Base-by-base conservation (phyloP, 2,113 vertebrate genomes). In the Thunnus maccoyii region DNA sequence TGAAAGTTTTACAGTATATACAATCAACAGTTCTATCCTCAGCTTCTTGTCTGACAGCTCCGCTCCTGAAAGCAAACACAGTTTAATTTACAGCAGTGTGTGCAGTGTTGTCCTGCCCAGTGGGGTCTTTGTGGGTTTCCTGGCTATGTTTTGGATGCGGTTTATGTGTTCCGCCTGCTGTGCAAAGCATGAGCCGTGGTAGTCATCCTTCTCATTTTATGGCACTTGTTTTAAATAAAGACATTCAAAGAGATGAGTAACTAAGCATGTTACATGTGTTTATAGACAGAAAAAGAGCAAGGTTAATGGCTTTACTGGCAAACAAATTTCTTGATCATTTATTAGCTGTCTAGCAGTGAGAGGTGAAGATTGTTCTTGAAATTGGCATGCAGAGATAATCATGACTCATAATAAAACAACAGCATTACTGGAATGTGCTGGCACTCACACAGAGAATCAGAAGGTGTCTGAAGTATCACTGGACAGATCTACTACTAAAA, bases 121-220 rank as follows among this genome's bases (percentile, higher is more conserved):
- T 82, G 89, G 86, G 85, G 88, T 92, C 87, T 89, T 90, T 90
- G 89, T 88, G 92, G 89, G 58, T 92, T 92, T 92, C 88, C 81
- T 83, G 84, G 78, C 87, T 86, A 75, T 82, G 73, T 86, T 66
- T 90, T 86, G 82, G 80, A 88, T 90, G 83, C 81, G 88, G 87
- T 93, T 92, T 86, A 86, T 89, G 86, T 82, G 76, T 73, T 86
- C 66, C 27, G 82, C 89, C 83, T 85, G 78, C 86, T 72, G 76
- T 17, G 48, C 7, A 1, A 89, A 87, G 78, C 76, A 76, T 88
- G 88, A 85, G 77, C 74, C 30, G 58, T n/a, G 50, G 76, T 84
- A 86, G 84, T 92, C 87, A 84, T 88, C 83, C 81, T 77, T 85
- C 79, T 90, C 70, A 89, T 89, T 93, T 88, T 84, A 89, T 62